Evolutionary conservation across 1,140 invertebrate genomes (phyloP), one percentile per base, ranked within the genome.

Genomic region (Drosophila insularis): DNA sequence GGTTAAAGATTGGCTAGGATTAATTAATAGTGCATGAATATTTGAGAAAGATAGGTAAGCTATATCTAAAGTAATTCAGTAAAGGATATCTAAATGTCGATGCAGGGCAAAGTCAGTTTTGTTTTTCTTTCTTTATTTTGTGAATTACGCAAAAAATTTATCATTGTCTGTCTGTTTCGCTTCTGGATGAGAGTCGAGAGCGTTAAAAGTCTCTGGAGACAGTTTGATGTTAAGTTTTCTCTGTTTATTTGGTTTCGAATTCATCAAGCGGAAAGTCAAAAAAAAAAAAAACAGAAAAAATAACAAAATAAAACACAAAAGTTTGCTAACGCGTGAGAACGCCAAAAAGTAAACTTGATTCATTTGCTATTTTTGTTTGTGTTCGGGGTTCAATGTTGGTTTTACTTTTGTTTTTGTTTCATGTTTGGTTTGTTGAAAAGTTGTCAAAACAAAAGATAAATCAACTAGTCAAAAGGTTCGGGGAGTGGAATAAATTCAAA

Each of bases 391-490:
- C 73, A 63, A 27, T 68, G 62, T 46, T 62, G 23, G 53, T 53
- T 70, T 35, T 40, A 54, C 58, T 65, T 79, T 60, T 50, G 59
- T 62, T 67, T 71, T 68, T 75, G 71, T 71, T 79, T 68, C 76
- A 64, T 69, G 61, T 61, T 76, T 68, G 58, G 62, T 70, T 23
- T 53, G 62, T 76, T 43, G 43, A 77, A 87, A 87, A 82, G 82
- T 89, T 87, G 76, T 89, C 84, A 87, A 87, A 89, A 89, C 84
- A 87, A 87, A 79, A 77, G 82, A 82, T 87, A 87, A 89, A 87
- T 89, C 80, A 81, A 74, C 78, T 84, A 72, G 64, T 69, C 70
- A 56, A 74, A 81, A 68, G 50, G 55, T 39, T 39, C n/a, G 23
- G 11, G 32, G 43, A 23, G n/a, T 50, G 39, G 64, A 61, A 31